These are phyloP conservation scores for Parotocinclus haroldoi DNA, from an alignment of 2,797 vertebrate genomes.

Conservation along the genomic window DNA sequence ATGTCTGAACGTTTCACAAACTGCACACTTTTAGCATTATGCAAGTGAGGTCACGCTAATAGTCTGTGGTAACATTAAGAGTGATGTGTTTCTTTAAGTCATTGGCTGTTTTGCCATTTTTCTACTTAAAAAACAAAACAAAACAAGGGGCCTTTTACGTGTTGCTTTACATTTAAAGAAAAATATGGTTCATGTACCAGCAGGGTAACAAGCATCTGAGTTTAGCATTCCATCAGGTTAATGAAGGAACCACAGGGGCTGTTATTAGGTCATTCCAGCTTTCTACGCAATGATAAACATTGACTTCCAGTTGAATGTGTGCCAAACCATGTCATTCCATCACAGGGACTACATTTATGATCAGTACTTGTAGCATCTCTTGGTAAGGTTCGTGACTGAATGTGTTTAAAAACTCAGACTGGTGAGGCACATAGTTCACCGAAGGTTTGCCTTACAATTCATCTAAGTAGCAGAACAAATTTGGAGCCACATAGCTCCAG, in stretches of 20 bases:
- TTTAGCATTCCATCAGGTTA: not conserved
- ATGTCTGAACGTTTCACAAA: conserved; percentile 4
- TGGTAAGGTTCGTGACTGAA: too few relatives aligned
- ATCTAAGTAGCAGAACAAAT: not conserved
- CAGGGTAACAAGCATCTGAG: not conserved
- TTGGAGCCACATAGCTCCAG: not conserved
- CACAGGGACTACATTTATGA: not conserved
- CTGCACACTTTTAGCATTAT: conserved; percentile 14
- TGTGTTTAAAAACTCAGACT: not conserved
- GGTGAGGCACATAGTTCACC: not conserved
- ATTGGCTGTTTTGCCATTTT: conserved; percentile 1
- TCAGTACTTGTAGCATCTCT: too few relatives aligned
- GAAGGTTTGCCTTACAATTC: conserved; percentile 11
- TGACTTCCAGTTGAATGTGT: not conserved
- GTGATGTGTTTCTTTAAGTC: not conserved
- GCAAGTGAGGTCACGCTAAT: conserved; percentile 22
- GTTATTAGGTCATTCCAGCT: not conserved
- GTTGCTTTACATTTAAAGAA: not conserved
- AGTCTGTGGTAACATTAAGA: not conserved
- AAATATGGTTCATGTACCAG: conserved; percentile 12
- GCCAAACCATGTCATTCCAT: not conserved
- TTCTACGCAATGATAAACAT: not conserved
- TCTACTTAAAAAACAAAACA: not conserved
- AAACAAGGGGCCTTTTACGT: conserved; percentile 31
- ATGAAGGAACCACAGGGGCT: too few relatives aligned